A percentile compares a stretch with the other conserved stretches of the same genome.
Evolutionary conservation across 2,888 invertebrate genomes (phyloP).

Genomic region (Archips xylosteana): DNA sequence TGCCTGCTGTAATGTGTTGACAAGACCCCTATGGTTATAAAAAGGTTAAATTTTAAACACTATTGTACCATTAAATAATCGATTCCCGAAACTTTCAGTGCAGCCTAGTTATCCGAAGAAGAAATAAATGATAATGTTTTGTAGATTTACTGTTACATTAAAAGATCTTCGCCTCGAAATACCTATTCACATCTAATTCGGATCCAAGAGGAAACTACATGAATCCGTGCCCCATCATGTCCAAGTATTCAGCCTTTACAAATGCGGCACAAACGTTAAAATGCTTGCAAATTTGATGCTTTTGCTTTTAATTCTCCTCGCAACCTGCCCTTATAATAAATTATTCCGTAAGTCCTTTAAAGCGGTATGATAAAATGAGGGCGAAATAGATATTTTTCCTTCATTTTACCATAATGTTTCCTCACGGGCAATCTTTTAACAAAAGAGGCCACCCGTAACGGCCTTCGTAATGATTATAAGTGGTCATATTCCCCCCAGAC

Average conservation of each 20-base stretch:
- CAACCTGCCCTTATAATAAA: constrained; percentile 38
- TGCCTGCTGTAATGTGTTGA: too few relatives aligned
- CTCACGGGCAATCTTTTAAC: constrained; percentile 41
- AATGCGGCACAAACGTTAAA: constrained; percentile 1
- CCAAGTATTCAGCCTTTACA: not conserved
- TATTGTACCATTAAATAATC: too few relatives aligned
- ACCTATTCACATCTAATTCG: not conserved
- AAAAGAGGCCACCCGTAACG: constrained; percentile 34
- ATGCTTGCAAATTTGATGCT: constrained; percentile 27
- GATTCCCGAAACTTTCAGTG: too few relatives aligned
- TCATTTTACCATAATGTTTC: constrained; percentile 41
- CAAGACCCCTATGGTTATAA: too few relatives aligned
- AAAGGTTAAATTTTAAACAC: too few relatives aligned
- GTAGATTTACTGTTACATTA: not conserved
- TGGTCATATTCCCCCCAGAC: constrained; percentile 40
- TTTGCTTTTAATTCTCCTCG: constrained; percentile 30
- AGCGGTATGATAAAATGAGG: constrained; percentile 30
- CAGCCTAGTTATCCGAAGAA: too few relatives aligned
- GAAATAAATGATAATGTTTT: too few relatives aligned
- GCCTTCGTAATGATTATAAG: constrained; percentile 40
- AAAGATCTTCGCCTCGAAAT: not conserved
- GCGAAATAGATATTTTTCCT: constrained; percentile 37
- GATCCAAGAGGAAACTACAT: not conserved
- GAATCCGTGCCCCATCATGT: not conserved
- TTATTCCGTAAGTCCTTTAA: constrained; percentile 35